A percentile compares a stretch with the other conserved stretches of the same genome.
Conservation (phyloP, 1,140 invertebrate genomes). For the Pectinophora gossypiella region DNA sequence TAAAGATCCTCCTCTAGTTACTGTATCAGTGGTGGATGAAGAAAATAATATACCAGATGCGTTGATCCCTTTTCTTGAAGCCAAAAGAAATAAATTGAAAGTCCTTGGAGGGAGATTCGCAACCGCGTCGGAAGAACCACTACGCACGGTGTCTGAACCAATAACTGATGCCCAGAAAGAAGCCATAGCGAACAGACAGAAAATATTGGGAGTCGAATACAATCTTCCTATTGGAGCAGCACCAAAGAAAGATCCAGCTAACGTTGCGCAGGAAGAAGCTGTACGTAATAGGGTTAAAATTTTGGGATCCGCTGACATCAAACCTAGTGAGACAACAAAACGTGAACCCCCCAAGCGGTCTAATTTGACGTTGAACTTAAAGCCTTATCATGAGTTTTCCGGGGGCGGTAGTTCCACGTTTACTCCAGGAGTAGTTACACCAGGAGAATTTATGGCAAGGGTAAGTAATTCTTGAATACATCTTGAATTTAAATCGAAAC, state of each 20-base stretch:
- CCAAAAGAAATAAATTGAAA: constrained; percentile 51
- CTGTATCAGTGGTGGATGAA: constrained; percentile 35
- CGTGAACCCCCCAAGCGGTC: constrained; percentile 37
- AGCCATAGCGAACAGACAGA: constrained; percentile 51
- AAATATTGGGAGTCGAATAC: constrained; percentile 59
- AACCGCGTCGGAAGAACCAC: constrained; percentile 11
- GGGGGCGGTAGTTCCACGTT: neutral
- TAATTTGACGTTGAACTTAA: constrained; percentile 60
- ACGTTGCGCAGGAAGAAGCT: constrained; percentile 51
- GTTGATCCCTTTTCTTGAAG: constrained; percentile 39
- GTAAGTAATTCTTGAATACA: constrained; percentile 26
- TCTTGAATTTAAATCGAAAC: neutral
- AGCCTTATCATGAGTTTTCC: constrained; percentile 43
- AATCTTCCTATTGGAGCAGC: constrained; percentile 36
- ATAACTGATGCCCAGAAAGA: constrained; percentile 55
- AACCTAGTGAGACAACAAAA: constrained; percentile 13
- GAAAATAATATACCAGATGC: constrained; percentile 48
- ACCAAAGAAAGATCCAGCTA: constrained; percentile 34
- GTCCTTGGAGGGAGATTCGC: constrained; percentile 46
- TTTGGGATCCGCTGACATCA: constrained; percentile 40
- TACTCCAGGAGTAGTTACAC: constrained; percentile 46
- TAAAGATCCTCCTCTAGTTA: constrained; percentile 23
- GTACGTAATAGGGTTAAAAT: constrained; percentile 39
- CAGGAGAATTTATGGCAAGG: constrained; percentile 53
- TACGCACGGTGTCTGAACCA: constrained; percentile 28